A percentile compares a stretch with the other conserved stretches of the same genome.
phyloP scores from a whole-genome alignment of 2,113 vertebrate genomes.

The Cinclus cinclus region DNA sequence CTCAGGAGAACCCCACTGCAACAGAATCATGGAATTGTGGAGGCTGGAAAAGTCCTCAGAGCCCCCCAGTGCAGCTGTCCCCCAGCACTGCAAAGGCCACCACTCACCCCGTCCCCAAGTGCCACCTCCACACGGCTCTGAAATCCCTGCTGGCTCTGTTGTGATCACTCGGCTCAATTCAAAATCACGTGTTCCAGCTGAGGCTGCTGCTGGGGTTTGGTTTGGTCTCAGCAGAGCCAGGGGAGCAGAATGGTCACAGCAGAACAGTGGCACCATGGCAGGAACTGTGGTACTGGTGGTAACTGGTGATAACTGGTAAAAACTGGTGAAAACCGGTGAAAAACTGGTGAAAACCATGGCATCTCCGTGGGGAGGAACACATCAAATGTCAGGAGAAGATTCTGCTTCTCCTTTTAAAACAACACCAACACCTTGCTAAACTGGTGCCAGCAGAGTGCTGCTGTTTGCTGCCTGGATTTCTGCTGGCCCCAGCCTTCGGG shows the following conservation, averaged over 20 bases:
- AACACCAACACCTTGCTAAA: background rate
- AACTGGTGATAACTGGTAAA: background rate
- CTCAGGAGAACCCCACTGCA: background rate
- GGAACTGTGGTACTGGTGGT: background rate
- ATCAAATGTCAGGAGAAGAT: background rate
- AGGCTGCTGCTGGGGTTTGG: background rate
- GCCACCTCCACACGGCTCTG: background rate
- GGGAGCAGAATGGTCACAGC: background rate
- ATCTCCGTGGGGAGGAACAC: fast-evolving
- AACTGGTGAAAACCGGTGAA: background rate
- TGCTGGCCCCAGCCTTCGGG: fast-evolving
- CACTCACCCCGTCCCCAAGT: background rate
- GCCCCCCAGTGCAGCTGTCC: no score
- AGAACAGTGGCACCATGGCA: background rate
- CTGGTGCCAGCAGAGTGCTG: fast-evolving
- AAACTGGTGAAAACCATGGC: no score
- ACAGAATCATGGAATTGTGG: background rate
- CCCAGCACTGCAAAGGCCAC: background rate
- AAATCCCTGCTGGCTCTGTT: background rate
- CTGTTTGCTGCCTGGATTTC: background rate
- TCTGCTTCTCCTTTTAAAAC: background rate
- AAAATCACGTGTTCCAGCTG: background rate
- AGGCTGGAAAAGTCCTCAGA: background rate
- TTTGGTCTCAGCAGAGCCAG: background rate
- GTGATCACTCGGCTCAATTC: background rate